Base-by-base conservation (phyloP, 2,888 invertebrate genomes). In the Chironomus tentans region DNA sequence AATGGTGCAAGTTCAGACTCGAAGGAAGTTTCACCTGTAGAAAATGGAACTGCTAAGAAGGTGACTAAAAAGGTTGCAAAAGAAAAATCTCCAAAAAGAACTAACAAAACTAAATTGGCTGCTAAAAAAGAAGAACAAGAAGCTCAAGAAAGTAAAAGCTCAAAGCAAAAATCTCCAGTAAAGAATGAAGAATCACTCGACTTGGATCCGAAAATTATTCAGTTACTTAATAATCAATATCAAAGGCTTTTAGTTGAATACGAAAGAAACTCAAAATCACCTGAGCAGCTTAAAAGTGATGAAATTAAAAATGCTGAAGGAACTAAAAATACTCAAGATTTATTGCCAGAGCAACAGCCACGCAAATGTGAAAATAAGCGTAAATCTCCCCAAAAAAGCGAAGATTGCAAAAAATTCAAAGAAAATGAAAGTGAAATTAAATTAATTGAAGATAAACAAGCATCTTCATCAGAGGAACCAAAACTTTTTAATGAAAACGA, bases 341-440 rank as follows among this genome's bases (percentile, higher is more conserved):
- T n/a, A 21, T 21, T 28, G 10, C 28, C 24, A 2, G 46, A 46
- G 13, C 13, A 38, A 7, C 5, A 13, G 1, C 38, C 13, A 68
- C 13, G 56, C 0, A 12, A 21, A 13, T 28, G 24, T 18, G 68
- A 76, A 12, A 50, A 13, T 24, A 76, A 76, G 38, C 12, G 76
- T 38, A 76, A 76, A 46, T 76, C 76, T 24, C 76, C 76, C 2
- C 68, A 76, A 28, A 21, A 69, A 69, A 50, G n/a, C 50, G 76
- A 76, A 21, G 76, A 76, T 6, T 38, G 50, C 12, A 76, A 76
- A 21, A 76, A 76, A 28, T 77, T 76, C 50, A 76, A 77, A 61
- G 78, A 78, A 56, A 75, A 72, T 38, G 73, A 71, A n/a, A 76
- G 68, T 38, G 73, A 50, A 15, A 38, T 70, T 13, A 76, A 68